A percentile compares a stretch with the other conserved stretches of the same genome.
phyloP scores from a whole-genome alignment of 2,113 vertebrate genomes.

The Spheniscus mendiculus region DNA sequence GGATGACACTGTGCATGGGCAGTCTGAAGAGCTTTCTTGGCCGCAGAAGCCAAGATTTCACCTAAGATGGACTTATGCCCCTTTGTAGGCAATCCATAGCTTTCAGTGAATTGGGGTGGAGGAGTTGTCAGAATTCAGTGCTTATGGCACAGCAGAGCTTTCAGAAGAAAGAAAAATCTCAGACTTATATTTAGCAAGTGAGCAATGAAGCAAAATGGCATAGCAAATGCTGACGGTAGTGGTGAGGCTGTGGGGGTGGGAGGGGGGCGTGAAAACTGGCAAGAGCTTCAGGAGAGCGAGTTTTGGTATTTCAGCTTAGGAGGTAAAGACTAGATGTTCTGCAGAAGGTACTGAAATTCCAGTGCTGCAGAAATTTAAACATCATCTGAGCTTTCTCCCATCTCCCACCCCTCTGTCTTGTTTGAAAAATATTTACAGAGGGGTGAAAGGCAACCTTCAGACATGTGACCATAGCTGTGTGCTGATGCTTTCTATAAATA shows the following conservation, averaged over 20 bases:
- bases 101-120: background rate
- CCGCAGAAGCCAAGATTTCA: background rate
- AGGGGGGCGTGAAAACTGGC: slow-evolving; percentile 32
- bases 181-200: slow-evolving; percentile 54
- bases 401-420: slow-evolving; percentile 38
- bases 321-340: background rate
- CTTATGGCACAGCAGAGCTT: background rate
- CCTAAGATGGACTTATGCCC: background rate
- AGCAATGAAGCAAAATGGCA: slow-evolving; percentile 55
- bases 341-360: slow-evolving; percentile 9
- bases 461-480: slow-evolving; percentile 3
- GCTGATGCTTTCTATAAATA: slow-evolving; percentile 43
- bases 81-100: background rate
- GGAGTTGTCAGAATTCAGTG: background rate
- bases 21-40: background rate
- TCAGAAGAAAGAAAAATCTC: slow-evolving; percentile 23
- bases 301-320: slow-evolving; percentile 28
- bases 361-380: background rate
- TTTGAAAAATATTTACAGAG: slow-evolving; percentile 56
- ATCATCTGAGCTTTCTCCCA: background rate
- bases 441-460: slow-evolving; percentile 47
- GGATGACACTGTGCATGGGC: too few species aligned
- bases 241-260: slow-evolving; percentile 39
- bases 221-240: slow-evolving; percentile 33
- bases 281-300: background rate